Conservation (phyloP, 2,113 vertebrate species). For the Indicator indicator region DNA sequence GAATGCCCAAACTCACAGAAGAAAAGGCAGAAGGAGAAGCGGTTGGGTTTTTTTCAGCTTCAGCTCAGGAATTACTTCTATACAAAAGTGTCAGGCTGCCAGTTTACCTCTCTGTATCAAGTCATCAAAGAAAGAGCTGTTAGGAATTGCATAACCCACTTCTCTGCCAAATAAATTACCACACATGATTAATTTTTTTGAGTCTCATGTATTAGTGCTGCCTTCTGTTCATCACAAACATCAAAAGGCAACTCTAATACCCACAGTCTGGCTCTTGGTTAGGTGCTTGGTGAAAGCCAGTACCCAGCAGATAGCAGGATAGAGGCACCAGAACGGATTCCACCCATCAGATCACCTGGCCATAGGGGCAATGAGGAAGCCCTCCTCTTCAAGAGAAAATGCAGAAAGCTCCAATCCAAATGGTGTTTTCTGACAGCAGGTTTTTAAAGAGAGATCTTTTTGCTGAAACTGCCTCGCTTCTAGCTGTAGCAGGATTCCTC, state of each 20-base stretch:
- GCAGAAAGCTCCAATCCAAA: background rate
- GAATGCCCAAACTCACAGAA: background rate
- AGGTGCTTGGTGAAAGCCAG: background rate
- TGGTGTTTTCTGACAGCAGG: background rate
- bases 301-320: background rate
- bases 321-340: background rate
- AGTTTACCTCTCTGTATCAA: background rate
- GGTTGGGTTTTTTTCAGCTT: background rate
- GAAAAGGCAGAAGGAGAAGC: background rate
- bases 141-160: background rate
- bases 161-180: background rate
- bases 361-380: fast-evolving
- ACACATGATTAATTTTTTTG: background rate
- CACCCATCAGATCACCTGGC: fast-evolving
- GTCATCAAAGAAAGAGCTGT: background rate
- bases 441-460: background rate
- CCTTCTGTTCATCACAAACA: background rate
- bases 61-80: background rate
- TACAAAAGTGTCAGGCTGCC: background rate
- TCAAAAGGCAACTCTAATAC: background rate
- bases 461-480: background rate
- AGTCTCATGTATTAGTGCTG: background rate
- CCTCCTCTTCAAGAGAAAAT: background rate
- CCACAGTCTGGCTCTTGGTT: background rate
- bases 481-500: background rate